Conservation (phyloP, 2,113 vertebrate genomes). For the Hypanus sabinus region DNA sequence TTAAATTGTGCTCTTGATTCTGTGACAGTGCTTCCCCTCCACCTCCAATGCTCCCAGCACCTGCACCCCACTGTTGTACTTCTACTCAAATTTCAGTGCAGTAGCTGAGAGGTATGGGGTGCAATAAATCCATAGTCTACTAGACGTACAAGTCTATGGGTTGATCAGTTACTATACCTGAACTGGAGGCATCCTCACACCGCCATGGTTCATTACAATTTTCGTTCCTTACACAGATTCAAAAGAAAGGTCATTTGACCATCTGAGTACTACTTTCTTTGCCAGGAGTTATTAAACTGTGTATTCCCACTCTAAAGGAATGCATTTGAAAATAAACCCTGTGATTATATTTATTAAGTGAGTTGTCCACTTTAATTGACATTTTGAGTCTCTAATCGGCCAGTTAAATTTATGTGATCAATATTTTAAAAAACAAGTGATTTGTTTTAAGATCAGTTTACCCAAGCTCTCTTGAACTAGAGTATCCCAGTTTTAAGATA, state of each 20-base stretch:
- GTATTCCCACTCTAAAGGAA: too few species aligned
- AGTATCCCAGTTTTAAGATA: neutral
- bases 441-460: neutral
- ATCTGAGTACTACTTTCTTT: neutral
- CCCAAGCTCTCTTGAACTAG: neutral
- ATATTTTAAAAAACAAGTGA: neutral
- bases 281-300: neutral
- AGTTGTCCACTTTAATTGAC: neutral
- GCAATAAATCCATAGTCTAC: neutral
- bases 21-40: conserved; percentile 40
- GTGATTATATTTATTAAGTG: neutral
- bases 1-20: conserved; percentile 34
- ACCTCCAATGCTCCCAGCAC: neutral
- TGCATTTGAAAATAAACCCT: neutral
- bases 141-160: neutral
- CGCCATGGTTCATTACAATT: neutral
- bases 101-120: too few species aligned
- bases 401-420: neutral
- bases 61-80: neutral
- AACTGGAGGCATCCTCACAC: neutral
- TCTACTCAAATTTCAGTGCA: neutral
- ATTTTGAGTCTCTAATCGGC: neutral
- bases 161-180: neutral
- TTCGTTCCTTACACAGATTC: neutral
- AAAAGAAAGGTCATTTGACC: neutral